Evolutionary conservation across 2,888 invertebrate species (phyloP).

Genomic region (Lasioglossum marginatum): DNA sequence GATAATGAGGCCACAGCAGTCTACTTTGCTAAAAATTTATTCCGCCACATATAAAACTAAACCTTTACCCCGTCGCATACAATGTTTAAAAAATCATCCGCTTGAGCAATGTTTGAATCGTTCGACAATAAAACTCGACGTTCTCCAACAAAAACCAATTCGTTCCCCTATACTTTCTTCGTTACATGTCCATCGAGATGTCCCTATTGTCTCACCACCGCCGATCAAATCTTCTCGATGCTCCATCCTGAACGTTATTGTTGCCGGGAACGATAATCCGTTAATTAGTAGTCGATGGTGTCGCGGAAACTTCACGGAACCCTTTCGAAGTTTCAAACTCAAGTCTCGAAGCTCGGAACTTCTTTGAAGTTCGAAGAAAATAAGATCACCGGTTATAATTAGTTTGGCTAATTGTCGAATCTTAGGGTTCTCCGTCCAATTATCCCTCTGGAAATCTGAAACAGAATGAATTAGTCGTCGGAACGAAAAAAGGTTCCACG

Average conservation of each 20-base stretch:
- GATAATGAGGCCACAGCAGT: not conserved
- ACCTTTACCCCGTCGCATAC: slow-evolving; percentile 46
- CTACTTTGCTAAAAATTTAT: slow-evolving; percentile 58
- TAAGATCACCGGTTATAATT: slow-evolving; percentile 7
- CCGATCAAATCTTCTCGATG: not conserved
- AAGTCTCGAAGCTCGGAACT: not conserved
- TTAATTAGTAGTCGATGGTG: slow-evolving; percentile 1
- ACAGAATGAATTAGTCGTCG: not conserved
- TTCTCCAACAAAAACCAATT: slow-evolving; percentile 16
- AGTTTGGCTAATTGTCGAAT: slow-evolving; percentile 7
- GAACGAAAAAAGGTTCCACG: not conserved
- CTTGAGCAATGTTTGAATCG: slow-evolving; percentile 60
- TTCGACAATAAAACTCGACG: slow-evolving; percentile 33
- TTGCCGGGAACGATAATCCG: not conserved
- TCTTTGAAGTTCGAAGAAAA: not conserved
- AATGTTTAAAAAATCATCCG: slow-evolving; percentile 46
- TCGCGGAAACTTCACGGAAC: not conserved
- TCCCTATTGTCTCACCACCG: not conserved
- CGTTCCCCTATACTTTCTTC: not conserved
- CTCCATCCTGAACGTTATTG: not conserved
- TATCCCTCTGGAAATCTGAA: not conserved
- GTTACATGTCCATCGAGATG: not conserved
- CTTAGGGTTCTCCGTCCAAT: not conserved
- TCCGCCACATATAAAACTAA: slow-evolving; percentile 63
- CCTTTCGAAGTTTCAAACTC: not conserved